Evolutionary conservation across 2,888 invertebrate species (phyloP).

Genomic region (Acrobasis suavella): DNA sequence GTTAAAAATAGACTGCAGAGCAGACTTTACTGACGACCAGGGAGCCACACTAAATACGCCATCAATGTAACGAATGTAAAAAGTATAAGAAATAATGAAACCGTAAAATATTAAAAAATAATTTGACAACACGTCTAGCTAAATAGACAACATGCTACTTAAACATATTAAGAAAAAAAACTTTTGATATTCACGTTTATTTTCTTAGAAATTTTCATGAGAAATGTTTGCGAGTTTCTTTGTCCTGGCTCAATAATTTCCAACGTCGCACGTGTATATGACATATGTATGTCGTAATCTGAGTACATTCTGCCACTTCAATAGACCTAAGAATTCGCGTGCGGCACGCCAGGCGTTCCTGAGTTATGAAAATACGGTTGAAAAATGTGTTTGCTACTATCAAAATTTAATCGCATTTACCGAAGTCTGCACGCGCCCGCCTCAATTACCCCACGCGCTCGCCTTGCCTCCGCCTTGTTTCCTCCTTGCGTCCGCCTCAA

Average conservation of each 20-base stretch:
- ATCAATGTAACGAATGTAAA: no score
- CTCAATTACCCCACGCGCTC: no score
- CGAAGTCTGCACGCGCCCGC: no score
- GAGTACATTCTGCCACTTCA: slow-evolving; percentile 54
- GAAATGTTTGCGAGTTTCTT: background rate
- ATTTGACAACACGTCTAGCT: background rate
- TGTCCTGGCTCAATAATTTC: slow-evolving; percentile 1
- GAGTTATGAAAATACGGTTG: slow-evolving; percentile 33
- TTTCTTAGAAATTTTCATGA: background rate
- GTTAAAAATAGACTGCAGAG: no score
- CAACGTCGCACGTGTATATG: slow-evolving; percentile 16
- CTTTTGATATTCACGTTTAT: background rate
- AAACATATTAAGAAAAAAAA: background rate
- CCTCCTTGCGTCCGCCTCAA: no score
- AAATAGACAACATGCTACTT: background rate
- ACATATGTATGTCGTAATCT: slow-evolving; percentile 26
- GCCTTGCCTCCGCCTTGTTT: no score
- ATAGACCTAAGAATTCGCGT: slow-evolving; percentile 59
- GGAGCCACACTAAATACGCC: no score
- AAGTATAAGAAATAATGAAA: no score
- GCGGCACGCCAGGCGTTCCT: slow-evolving; percentile 55
- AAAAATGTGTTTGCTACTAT: slow-evolving; percentile 20
- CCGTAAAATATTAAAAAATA: background rate
- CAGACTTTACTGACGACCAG: no score
- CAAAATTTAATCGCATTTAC: no score